A percentile compares a stretch with the other conserved stretches of the same genome.
Conservation (phyloP, 2,888 invertebrate genomes). For the Hyppa rectilinea region DNA sequence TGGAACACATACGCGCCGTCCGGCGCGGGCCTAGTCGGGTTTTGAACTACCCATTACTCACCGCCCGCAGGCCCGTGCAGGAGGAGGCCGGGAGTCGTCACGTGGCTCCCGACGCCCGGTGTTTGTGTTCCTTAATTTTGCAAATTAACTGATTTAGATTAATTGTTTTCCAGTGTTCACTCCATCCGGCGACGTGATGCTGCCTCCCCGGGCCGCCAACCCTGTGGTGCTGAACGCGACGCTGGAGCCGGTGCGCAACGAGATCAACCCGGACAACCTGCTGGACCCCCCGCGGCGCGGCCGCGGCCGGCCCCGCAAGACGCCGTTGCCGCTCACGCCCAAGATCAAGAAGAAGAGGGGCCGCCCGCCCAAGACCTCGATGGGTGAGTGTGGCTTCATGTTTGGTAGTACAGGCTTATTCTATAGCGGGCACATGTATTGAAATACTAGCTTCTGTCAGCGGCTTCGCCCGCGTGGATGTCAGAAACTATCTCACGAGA, state of each 20-base stretch:
- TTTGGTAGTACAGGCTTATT: no score
- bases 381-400: no score
- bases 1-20: no score
- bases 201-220: slow-evolving; percentile 79
- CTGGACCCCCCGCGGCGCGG: slow-evolving; percentile 83
- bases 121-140: neutral
- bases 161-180: slow-evolving; percentile 83
- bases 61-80: no score
- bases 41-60: no score
- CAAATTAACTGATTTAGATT: neutral
- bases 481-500: no score
- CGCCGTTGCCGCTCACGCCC: slow-evolving; percentile 86
- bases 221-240: slow-evolving; percentile 75
- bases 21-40: no score
- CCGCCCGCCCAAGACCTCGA: slow-evolving; percentile 87
- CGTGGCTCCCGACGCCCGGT: no score
- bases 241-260: slow-evolving; percentile 74
- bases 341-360: slow-evolving; percentile 88
- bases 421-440: neutral
- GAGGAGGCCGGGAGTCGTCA: no score
- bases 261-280: slow-evolving; percentile 70
- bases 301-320: slow-evolving; percentile 90
- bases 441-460: no score
- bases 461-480: no score
- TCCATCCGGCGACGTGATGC: slow-evolving; percentile 87